Percentiles rank a stretch among this genome's conserved stretches.
phyloP scores from a whole-genome alignment of 2,888 invertebrate genomes.

The Sarcophaga subvicina region DNA sequence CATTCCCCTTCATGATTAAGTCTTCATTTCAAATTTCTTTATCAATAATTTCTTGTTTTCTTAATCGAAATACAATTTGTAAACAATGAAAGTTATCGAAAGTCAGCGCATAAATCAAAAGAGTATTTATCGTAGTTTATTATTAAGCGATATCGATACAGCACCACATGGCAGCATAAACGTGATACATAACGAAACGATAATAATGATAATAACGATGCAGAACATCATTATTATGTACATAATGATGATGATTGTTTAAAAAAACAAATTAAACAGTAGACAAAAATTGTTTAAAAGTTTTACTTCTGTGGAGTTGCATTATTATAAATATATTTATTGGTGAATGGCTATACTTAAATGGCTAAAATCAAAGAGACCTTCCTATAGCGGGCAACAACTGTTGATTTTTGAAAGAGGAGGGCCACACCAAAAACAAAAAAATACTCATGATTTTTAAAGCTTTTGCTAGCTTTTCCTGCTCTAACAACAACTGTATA shows the following conservation, averaged over 20 bases:
- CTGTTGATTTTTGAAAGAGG: slow-evolving; percentile 5
- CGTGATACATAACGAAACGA: not conserved
- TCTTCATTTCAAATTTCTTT: not conserved
- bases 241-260: slow-evolving; percentile 15
- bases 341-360: slow-evolving; percentile 10
- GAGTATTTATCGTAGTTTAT: slow-evolving; percentile 28
- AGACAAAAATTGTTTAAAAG: not conserved
- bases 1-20: not conserved
- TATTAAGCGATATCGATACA: slow-evolving; percentile 49
- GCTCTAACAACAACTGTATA: not conserved
- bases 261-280: slow-evolving; percentile 25
- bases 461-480: not conserved
- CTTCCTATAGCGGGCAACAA: slow-evolving; percentile 29
- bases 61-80: not conserved
- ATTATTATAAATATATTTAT: slow-evolving; percentile 16
- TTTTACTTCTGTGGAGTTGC: not conserved
- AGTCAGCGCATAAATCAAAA: slow-evolving; percentile 18
- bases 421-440: slow-evolving; percentile 16
- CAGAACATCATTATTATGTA: not conserved
- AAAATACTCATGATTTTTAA: slow-evolving; percentile 1
- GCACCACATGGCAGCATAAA: slow-evolving; percentile 40
- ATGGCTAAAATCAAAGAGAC: slow-evolving; percentile 23
- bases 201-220: slow-evolving; percentile 6
- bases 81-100: slow-evolving; percentile 24
- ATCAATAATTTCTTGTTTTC: not conserved